These are phyloP conservation scores for Antennarius striatus DNA, from an alignment of 2,113 vertebrate genomes.

Conservation along the genomic window DNA sequence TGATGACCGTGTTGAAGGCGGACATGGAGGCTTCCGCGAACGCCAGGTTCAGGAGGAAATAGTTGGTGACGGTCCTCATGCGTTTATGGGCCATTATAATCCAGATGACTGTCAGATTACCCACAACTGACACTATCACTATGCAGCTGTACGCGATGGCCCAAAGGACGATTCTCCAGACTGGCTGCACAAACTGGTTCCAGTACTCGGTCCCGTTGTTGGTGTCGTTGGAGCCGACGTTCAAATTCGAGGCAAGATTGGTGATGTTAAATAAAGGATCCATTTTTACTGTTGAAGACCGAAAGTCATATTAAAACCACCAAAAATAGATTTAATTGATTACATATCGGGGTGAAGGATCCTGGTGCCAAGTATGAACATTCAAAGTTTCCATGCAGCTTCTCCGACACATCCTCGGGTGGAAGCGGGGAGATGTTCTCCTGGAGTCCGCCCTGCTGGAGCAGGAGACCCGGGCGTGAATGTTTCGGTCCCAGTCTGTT, in stretches of 20 bases:
- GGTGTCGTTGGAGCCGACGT: constrained; percentile 58
- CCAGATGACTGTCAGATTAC: constrained; percentile 95
- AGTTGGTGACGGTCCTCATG: constrained; percentile 99
- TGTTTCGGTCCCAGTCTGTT: background rate
- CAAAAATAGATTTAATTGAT: too few species aligned
- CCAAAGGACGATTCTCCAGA: constrained; percentile 94
- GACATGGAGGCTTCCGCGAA: constrained; percentile 96
- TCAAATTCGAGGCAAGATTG: constrained; percentile 53
- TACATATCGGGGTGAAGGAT: background rate
- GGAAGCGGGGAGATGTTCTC: too few species aligned
- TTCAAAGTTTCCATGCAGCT: too few species aligned
- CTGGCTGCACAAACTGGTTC: constrained; percentile 92
- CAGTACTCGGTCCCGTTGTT: constrained; percentile 60
- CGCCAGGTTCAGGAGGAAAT: constrained; percentile 94
- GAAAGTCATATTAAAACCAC: background rate
- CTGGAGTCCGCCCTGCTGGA: background rate
- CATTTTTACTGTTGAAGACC: constrained; percentile 48
- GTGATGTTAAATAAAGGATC: constrained; percentile 73
- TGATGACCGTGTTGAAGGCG: constrained; percentile 94
- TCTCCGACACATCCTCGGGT: too few species aligned
- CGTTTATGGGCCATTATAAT: constrained; percentile 95
- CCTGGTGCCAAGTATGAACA: background rate
- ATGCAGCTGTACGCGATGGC: constrained; percentile 88
- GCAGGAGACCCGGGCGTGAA: background rate
- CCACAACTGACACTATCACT: constrained; percentile 90